These are phyloP conservation scores for Carabus problematicus DNA, from an alignment of 2,888 invertebrate species.

Conservation along the genomic window DNA sequence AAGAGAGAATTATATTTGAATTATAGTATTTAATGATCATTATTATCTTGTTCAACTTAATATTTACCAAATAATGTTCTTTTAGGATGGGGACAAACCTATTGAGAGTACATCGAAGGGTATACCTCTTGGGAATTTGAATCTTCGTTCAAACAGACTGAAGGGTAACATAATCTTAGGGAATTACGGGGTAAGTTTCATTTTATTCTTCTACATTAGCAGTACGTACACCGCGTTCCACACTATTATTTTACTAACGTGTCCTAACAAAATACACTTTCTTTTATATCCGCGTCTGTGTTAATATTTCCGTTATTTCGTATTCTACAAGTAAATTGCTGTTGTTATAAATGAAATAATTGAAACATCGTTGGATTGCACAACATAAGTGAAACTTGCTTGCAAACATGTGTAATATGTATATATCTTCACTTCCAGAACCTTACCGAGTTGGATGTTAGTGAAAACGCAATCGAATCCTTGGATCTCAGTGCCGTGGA, in stretches of 20 bases:
- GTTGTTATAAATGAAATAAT: conserved; percentile 28
- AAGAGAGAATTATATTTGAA: too few relatives aligned
- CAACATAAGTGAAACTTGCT: conserved; percentile 3
- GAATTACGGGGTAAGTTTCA: conserved; percentile 77
- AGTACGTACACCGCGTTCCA: background rate
- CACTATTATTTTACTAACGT: too few relatives aligned
- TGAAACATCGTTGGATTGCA: conserved; percentile 10
- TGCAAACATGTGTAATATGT: background rate
- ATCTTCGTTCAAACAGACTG: conserved; percentile 76
- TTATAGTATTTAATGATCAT: too few relatives aligned
- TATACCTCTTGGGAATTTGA: conserved; percentile 73
- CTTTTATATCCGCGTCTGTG: too few relatives aligned
- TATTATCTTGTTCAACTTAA: background rate
- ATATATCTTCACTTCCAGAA: conserved; percentile 68
- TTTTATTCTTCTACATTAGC: background rate
- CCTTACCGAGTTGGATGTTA: conserved; percentile 81
- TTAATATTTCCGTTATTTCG: conserved; percentile 34
- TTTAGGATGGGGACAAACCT: conserved; percentile 56
- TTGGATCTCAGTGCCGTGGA: conserved; percentile 81
- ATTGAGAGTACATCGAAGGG: conserved; percentile 52
- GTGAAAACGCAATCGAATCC: conserved; percentile 83
- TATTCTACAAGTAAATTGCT: conserved; percentile 15
- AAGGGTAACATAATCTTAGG: conserved; percentile 86
- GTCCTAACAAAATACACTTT: too few relatives aligned
- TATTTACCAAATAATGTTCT: conserved; percentile 13